These are phyloP conservation scores for Planococcus citri DNA, from an alignment of 1,140 invertebrate genomes.

Conservation along the genomic window DNA sequence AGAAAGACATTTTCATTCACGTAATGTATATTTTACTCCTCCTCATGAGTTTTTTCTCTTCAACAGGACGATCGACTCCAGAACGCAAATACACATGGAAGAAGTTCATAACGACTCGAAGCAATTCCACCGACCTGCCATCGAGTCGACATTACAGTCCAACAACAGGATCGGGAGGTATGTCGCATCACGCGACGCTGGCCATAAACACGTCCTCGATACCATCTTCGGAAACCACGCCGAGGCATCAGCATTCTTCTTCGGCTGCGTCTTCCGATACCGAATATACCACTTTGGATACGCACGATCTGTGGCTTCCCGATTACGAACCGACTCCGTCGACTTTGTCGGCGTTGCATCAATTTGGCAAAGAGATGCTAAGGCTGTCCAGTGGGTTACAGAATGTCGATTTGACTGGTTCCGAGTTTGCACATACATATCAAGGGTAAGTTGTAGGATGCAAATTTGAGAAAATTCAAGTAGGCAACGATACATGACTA, in stretches of 20 bases:
- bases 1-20: too few relatives aligned
- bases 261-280: constrained; percentile 57
- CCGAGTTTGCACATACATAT: constrained; percentile 27
- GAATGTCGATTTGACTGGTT: constrained; percentile 29
- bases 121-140: neutral
- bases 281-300: constrained; percentile 62
- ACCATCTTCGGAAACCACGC: constrained; percentile 32
- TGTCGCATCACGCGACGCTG: constrained; percentile 32
- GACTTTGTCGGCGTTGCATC: constrained; percentile 64
- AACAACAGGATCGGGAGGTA: constrained; percentile 31
- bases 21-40: too few relatives aligned
- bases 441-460: neutral
- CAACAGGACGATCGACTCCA: neutral
- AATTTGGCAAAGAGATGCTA: constrained; percentile 70
- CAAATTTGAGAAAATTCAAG: too few relatives aligned
- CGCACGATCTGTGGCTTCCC: constrained; percentile 64
- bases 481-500: too few relatives aligned
- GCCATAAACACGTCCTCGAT: constrained; percentile 30
- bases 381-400: constrained; percentile 61
- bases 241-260: constrained; percentile 25
- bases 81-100: constrained; percentile 8
- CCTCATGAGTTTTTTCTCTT: neutral
- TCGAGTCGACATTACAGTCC: neutral
- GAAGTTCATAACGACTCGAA: neutral
- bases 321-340: constrained; percentile 64